A percentile compares a stretch with the other conserved stretches of the same genome.
These are phyloP conservation scores for Campylomormyrus tamandua DNA, from an alignment of 2,113 vertebrate species.

Conservation along the genomic window DNA sequence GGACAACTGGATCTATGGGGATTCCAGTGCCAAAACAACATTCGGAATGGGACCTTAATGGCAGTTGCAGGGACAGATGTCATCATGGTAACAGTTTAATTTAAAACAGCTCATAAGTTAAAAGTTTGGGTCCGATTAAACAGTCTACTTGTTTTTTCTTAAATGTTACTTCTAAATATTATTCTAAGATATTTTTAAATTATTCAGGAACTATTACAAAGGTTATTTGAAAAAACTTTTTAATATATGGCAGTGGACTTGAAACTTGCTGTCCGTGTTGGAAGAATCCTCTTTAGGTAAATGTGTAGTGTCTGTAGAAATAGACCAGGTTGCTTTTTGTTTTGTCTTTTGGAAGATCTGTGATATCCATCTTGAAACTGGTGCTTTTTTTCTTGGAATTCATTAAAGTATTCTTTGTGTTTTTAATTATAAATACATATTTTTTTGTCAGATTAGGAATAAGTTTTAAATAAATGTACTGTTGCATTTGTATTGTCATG, in stretches of 20 bases:
- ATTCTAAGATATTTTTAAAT: slow-evolving; percentile 5
- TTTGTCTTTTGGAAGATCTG: background rate
- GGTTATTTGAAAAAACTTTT: background rate
- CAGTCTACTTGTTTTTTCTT: background rate
- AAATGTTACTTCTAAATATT: slow-evolving; percentile 10
- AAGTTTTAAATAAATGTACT: slow-evolving; percentile 57
- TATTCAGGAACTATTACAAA: slow-evolving; percentile 3
- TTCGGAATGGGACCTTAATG: background rate
- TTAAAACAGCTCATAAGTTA: background rate
- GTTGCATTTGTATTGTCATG: slow-evolving; percentile 64
- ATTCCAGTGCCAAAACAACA: background rate
- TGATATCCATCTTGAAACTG: slow-evolving; percentile 2
- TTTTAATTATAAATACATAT: slow-evolving; percentile 24
- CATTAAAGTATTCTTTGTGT: slow-evolving; percentile 40
- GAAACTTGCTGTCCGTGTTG: background rate
- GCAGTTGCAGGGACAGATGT: slow-evolving; percentile 22
- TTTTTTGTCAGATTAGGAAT: slow-evolving; percentile 31
- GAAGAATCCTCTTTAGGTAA: background rate
- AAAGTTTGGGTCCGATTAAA: background rate
- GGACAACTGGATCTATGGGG: background rate
- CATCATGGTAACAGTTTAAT: slow-evolving; percentile 30
- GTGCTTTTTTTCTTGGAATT: slow-evolving; percentile 23
- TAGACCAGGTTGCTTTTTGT: background rate
- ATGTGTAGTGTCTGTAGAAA: background rate
- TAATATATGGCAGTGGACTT: background rate